These are phyloP conservation scores for Zootermopsis nevadensis DNA, from an alignment of 2,888 invertebrate species.

Conservation along the genomic window DNA sequence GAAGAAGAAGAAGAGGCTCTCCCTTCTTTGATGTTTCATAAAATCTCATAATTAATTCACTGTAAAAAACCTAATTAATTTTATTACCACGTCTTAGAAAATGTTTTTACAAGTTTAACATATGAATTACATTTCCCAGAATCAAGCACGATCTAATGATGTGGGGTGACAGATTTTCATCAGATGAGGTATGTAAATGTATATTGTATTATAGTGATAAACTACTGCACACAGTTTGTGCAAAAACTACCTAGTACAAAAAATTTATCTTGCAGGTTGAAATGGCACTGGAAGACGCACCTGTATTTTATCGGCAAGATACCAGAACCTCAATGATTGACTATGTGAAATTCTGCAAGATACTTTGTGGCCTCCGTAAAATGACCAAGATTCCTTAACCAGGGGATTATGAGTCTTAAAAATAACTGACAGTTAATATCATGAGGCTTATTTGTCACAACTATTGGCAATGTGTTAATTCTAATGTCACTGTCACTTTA, in stretches of 20 bases:
- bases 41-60: too few species aligned
- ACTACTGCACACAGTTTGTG: too few species aligned
- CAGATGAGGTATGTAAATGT: slow-evolving; percentile 66
- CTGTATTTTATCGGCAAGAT: slow-evolving; percentile 65
- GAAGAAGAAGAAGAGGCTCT: too few species aligned
- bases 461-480: too few species aligned
- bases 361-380: slow-evolving; percentile 71
- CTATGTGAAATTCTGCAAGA: slow-evolving; percentile 72
- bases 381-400: slow-evolving; percentile 47
- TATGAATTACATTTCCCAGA: slow-evolving; percentile 60
- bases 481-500: too few species aligned
- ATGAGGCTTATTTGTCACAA: too few species aligned
- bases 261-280: slow-evolving; percentile 57
- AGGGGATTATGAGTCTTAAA: background rate
- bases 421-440: background rate
- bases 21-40: too few species aligned
- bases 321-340: slow-evolving; percentile 67
- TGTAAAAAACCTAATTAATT: too few species aligned
- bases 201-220: too few species aligned
- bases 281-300: slow-evolving; percentile 73
- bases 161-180: slow-evolving; percentile 73
- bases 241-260: background rate
- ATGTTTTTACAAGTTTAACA: background rate
- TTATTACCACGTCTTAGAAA: too few species aligned
- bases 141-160: slow-evolving; percentile 74